Percentiles rank a stretch among this genome's conserved stretches.
phyloP scores from a whole-genome alignment of 2,888 invertebrate genomes.

The Elegia similella region DNA sequence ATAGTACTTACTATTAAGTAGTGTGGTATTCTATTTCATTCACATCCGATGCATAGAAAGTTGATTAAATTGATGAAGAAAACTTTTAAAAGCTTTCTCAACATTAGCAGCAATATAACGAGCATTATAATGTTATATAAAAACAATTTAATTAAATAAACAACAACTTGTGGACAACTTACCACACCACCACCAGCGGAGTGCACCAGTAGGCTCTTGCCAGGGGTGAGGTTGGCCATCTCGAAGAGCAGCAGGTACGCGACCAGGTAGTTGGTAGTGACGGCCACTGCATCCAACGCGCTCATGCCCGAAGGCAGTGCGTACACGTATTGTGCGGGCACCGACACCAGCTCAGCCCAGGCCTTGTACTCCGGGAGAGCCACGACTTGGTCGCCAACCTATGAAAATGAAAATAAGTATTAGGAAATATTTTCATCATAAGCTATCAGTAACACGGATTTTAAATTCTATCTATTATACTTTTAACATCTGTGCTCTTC shows the following conservation, averaged over 20 bases:
- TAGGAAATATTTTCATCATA: too few species aligned
- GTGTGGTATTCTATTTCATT: too few species aligned
- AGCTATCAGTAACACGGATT: too few species aligned
- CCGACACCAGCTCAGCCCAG: conserved; percentile 92
- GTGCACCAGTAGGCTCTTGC: conserved; percentile 91
- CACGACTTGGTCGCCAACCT: conserved; percentile 92
- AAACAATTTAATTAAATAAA: too few species aligned
- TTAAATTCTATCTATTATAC: too few species aligned
- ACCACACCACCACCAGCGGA: conserved; percentile 95
- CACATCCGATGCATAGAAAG: too few species aligned
- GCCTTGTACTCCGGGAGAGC: conserved; percentile 92
- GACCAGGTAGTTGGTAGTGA: conserved; percentile 93
- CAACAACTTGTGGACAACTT: conserved; percentile 62
- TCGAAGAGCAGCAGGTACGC: conserved; percentile 93
- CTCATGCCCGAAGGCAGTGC: conserved; percentile 88
- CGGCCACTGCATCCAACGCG: conserved; percentile 90
- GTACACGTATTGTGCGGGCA: conserved; percentile 91
- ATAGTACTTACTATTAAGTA: too few species aligned
- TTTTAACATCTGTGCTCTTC: too few species aligned
- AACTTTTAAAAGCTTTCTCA: too few species aligned
- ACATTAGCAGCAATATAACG: too few species aligned
- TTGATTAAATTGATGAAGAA: too few species aligned
- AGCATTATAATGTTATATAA: too few species aligned
- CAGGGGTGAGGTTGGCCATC: conserved; percentile 88
- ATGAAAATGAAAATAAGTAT: conserved; percentile 23